phyloP scores from a whole-genome alignment of 2,113 vertebrate genomes.

The Morone saxatilis region DNA sequence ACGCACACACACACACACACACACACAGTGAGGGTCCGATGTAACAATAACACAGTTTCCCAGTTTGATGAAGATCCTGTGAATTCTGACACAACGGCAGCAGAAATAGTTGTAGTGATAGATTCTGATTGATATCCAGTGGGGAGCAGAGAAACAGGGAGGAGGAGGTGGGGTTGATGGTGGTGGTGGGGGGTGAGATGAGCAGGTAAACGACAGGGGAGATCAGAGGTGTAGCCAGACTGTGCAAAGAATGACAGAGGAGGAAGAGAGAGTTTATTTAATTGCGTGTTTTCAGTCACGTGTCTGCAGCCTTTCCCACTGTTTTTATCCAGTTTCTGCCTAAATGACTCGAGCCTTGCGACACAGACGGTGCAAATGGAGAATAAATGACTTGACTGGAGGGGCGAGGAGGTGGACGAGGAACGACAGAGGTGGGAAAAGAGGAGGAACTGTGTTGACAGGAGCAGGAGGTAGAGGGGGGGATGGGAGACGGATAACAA shows the following conservation, averaged over 20 bases:
- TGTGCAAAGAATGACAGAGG: neutral
- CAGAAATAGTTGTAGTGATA: conserved; percentile 83
- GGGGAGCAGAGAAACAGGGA: conserved; percentile 61
- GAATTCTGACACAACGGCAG: conserved; percentile 84
- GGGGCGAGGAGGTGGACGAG: neutral
- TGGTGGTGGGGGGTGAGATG: neutral
- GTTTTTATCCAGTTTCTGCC: neutral
- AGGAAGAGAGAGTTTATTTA: neutral
- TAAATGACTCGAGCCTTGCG: neutral
- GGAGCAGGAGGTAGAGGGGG: neutral
- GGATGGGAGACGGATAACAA: neutral
- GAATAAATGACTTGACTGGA: neutral
- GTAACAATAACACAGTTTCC: conserved; percentile 82
- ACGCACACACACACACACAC: conserved; percentile 59
- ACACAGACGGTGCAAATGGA: neutral
- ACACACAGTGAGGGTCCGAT: conserved; percentile 70
- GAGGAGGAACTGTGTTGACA: conserved; percentile 5
- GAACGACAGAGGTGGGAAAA: conserved; percentile 41
- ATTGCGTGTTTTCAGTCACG: neutral
- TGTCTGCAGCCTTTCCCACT: neutral
- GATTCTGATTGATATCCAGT: conserved; percentile 86
- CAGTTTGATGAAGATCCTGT: conserved; percentile 81
- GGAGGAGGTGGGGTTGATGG: neutral
- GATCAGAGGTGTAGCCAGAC: neutral
- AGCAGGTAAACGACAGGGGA: conserved; percentile 4